phyloP scores from a whole-genome alignment of 2,797 vertebrate genomes.

The Platyrinchus mystaceus region DNA sequence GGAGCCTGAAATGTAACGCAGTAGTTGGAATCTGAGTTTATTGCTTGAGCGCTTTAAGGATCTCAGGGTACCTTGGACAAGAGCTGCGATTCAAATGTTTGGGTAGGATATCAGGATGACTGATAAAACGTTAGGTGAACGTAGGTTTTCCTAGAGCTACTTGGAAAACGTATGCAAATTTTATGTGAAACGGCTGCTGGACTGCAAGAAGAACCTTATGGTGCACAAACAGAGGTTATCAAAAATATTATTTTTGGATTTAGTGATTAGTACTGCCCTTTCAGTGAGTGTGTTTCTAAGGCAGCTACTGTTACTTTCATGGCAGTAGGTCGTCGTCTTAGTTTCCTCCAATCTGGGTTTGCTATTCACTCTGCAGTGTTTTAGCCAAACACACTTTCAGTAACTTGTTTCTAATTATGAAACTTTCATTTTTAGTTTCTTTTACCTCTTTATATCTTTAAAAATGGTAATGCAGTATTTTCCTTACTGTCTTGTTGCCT shows the following conservation, averaged over 20 bases:
- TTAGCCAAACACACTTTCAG: background rate
- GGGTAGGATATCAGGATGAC: background rate
- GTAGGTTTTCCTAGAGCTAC: background rate
- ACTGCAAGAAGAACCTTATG: background rate
- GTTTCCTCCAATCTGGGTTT: background rate
- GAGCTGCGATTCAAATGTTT: background rate
- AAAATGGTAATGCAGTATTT: background rate
- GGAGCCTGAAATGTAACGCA: background rate
- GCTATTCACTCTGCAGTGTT: background rate
- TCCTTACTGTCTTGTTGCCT: background rate
- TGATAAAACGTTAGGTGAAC: background rate
- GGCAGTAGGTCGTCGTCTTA: background rate
- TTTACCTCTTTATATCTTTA: background rate
- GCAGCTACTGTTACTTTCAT: background rate
- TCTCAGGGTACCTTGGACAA: slow-evolving; percentile 49
- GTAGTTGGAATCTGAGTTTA: background rate
- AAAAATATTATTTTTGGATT: background rate
- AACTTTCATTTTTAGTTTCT: background rate
- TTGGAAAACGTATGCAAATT: background rate
- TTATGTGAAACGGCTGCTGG: background rate
- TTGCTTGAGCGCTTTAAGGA: background rate
- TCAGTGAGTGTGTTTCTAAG: background rate
- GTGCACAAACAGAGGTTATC: background rate
- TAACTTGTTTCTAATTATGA: background rate
- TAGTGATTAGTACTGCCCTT: background rate